Percentiles rank a stretch among this genome's conserved stretches.
Conservation (phyloP, 2,113 vertebrate species). For the Elachura formosa region DNA sequence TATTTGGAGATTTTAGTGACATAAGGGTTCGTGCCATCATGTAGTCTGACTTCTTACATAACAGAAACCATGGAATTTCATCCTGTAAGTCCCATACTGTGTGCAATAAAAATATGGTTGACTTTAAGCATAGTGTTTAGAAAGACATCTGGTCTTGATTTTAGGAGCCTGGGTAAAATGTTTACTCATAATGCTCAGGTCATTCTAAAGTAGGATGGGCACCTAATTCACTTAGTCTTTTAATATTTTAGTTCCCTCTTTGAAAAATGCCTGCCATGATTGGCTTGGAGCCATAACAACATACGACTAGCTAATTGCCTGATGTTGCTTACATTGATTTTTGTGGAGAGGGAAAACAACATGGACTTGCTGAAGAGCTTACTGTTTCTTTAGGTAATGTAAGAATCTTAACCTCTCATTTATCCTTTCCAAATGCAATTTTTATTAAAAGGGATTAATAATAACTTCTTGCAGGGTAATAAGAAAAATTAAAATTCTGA, state of each 20-base stretch:
- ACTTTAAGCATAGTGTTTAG: background rate
- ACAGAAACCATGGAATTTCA: slow-evolving; percentile 2
- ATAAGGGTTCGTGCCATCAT: background rate
- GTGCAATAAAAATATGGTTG: slow-evolving; percentile 47
- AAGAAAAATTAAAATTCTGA: background rate
- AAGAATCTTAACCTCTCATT: background rate
- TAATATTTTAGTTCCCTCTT: background rate
- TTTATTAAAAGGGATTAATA: background rate
- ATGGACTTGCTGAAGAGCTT: background rate
- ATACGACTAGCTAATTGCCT: background rate
- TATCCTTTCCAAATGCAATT: background rate
- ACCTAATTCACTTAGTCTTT: background rate
- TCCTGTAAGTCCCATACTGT: background rate
- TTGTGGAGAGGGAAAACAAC: background rate
- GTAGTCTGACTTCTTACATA: background rate
- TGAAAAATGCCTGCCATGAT: background rate
- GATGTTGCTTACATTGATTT: background rate
- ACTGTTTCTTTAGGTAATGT: background rate
- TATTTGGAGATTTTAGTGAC: background rate
- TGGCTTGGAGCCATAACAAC: background rate
- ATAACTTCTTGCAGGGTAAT: background rate
- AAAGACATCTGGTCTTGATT: slow-evolving; percentile 39
- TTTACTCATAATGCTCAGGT: background rate
- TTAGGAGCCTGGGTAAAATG: background rate
- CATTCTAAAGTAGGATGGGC: background rate